Percentiles rank a stretch among this genome's conserved stretches.
Conservation (phyloP, 1,140 invertebrate species). For the Lasioglossum baleicum region DNA sequence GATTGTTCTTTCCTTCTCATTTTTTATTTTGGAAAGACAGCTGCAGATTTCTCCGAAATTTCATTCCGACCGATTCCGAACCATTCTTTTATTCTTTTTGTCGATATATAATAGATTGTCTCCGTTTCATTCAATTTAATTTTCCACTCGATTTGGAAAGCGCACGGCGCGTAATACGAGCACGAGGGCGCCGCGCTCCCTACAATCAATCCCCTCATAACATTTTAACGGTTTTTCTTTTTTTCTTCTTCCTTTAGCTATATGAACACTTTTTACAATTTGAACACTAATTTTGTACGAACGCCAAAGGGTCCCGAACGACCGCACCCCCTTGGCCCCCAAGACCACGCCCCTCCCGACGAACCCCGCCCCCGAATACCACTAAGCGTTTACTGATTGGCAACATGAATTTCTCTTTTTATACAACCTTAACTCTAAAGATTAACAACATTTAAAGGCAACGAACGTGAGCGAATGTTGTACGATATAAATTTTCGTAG, state of each 20-base stretch:
- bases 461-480: slow-evolving; percentile 61
- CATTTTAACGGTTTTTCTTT: slow-evolving; percentile 27
- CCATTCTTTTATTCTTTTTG: too few relatives aligned
- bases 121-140: too few relatives aligned
- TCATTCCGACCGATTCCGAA: too few relatives aligned
- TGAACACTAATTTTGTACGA: slow-evolving; percentile 67
- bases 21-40: slow-evolving; percentile 20
- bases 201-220: slow-evolving; percentile 37
- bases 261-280: slow-evolving; percentile 64
- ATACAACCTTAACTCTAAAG: slow-evolving; percentile 65
- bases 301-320: slow-evolving; percentile 26
- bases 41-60: slow-evolving; percentile 31
- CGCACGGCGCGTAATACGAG: slow-evolving; percentile 18
- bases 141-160: neutral
- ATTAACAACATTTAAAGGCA: slow-evolving; percentile 65
- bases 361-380: slow-evolving; percentile 2
- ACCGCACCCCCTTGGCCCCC: slow-evolving; percentile 14
- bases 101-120: too few relatives aligned
- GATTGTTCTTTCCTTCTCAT: too few relatives aligned
- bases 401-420: slow-evolving; percentile 62
- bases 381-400: slow-evolving; percentile 50
- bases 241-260: slow-evolving; percentile 15
- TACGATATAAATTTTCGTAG: slow-evolving; percentile 50
- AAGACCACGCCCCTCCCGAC: slow-evolving; percentile 2
- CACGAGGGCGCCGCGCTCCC: neutral